These are phyloP conservation scores for Myocastor coypus DNA, from an alignment of 2,113 vertebrate species.

Conservation along the genomic window DNA sequence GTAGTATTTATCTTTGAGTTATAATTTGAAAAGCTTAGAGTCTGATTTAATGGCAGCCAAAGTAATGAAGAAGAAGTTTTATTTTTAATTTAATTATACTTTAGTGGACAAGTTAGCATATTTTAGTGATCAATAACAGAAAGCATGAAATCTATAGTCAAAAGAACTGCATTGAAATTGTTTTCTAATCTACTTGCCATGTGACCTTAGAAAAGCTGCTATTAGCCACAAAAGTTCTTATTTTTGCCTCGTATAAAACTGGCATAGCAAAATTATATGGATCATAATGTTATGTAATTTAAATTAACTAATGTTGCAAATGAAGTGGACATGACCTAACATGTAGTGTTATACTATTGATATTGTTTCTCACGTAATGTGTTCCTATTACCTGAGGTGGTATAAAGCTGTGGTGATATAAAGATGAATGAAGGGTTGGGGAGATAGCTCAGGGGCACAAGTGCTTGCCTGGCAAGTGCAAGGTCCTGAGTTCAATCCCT, in stretches of 20 bases:
- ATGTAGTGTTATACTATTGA: not conserved
- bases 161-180: not conserved
- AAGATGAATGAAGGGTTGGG: not conserved
- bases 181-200: not conserved
- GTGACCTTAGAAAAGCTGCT: not conserved
- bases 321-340: not conserved
- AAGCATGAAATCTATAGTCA: not conserved
- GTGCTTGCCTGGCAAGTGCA: too few species aligned
- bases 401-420: not conserved
- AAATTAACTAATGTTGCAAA: not conserved
- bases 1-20: not conserved
- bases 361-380: not conserved
- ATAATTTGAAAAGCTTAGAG: not conserved
- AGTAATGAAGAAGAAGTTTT: not conserved
- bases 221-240: not conserved
- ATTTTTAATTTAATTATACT: not conserved
- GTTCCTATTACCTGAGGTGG: not conserved
- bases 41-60: not conserved
- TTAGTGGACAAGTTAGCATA: not conserved
- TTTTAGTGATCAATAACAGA: not conserved
- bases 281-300: not conserved
- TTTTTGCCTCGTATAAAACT: not conserved
- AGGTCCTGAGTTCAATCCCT: too few species aligned
- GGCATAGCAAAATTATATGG: not conserved
- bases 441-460: too few species aligned